These are phyloP conservation scores for Escarpia spicata DNA, from an alignment of 2,888 invertebrate species.

Conservation along the genomic window DNA sequence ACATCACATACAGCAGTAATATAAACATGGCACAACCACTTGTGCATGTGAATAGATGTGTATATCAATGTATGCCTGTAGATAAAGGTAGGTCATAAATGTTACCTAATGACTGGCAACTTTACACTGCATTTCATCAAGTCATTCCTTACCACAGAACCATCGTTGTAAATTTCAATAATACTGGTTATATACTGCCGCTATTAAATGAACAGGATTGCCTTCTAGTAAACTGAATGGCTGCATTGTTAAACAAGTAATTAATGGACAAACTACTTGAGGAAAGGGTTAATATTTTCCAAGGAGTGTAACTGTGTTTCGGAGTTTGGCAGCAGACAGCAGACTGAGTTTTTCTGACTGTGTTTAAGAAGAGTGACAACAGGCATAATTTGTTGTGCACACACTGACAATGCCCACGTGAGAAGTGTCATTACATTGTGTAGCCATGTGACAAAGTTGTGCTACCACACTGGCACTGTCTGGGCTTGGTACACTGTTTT, in stretches of 20 bases:
- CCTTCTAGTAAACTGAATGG: not conserved
- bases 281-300: not conserved
- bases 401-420: not conserved
- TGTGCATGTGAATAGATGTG: not conserved
- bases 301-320: not conserved
- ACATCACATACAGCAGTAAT: not conserved
- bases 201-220: not conserved
- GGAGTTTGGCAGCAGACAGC: not conserved
- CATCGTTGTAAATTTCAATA: not conserved
- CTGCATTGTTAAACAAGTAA: not conserved
- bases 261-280: not conserved
- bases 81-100: not conserved
- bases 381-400: not conserved
- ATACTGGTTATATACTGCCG: not conserved
- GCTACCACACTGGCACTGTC: not conserved
- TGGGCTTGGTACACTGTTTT: not conserved
- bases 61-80: not conserved
- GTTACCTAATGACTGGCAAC: not conserved
- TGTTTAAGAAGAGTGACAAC: not conserved
- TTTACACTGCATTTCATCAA: not conserved
- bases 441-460: not conserved
- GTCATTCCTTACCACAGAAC: not conserved
- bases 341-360: not conserved
- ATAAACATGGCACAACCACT: not conserved
- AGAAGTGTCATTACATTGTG: not conserved